Percentiles rank a stretch among this genome's conserved stretches.
These are phyloP conservation scores for Drosophila prosaltans DNA, from an alignment of 1,140 invertebrate species.

Conservation along the genomic window DNA sequence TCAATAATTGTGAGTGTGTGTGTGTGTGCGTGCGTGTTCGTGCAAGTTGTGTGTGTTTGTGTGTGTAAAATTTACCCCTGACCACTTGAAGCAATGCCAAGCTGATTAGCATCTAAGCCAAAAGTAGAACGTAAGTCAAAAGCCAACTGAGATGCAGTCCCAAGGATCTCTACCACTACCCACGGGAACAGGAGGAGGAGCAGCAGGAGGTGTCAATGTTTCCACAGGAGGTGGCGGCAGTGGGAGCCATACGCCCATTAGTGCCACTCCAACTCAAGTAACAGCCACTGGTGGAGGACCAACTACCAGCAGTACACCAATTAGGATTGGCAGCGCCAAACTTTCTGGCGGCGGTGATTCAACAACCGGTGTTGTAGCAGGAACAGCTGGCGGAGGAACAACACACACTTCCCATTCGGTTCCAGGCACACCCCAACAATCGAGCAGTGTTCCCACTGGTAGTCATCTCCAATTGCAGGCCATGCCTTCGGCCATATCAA, in stretches of 20 bases:
- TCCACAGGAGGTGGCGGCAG: slow-evolving; percentile 13
- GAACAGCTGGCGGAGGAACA: not conserved
- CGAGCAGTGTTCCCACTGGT: slow-evolving; percentile 72
- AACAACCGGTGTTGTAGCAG: not conserved
- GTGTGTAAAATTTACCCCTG: slow-evolving; percentile 22
- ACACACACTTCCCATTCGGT: slow-evolving; percentile 56
- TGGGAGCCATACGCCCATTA: slow-evolving; percentile 25
- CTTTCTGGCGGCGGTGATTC: slow-evolving; percentile 61
- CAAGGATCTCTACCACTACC: slow-evolving; percentile 35
- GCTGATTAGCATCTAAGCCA: slow-evolving; percentile 50
- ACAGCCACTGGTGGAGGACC: slow-evolving; percentile 10
- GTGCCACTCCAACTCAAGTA: slow-evolving; percentile 13
- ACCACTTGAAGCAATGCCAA: slow-evolving; percentile 63
- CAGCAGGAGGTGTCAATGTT: not conserved
- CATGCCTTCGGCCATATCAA: slow-evolving; percentile 49
- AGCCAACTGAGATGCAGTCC: slow-evolving; percentile 30
- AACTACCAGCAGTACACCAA: slow-evolving; percentile 65
- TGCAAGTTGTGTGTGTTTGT: slow-evolving; percentile 16
- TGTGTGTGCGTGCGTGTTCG: slow-evolving; percentile 21
- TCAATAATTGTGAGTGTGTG: slow-evolving; percentile 68
- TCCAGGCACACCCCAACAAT: slow-evolving; percentile 66
- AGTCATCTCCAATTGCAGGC: slow-evolving; percentile 60
- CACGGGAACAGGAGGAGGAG: not conserved
- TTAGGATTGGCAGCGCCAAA: slow-evolving; percentile 68
- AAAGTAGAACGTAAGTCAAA: slow-evolving; percentile 23